Evolutionary conservation across 2,113 vertebrate genomes (phyloP).

Genomic region (Urocolius indicus): DNA sequence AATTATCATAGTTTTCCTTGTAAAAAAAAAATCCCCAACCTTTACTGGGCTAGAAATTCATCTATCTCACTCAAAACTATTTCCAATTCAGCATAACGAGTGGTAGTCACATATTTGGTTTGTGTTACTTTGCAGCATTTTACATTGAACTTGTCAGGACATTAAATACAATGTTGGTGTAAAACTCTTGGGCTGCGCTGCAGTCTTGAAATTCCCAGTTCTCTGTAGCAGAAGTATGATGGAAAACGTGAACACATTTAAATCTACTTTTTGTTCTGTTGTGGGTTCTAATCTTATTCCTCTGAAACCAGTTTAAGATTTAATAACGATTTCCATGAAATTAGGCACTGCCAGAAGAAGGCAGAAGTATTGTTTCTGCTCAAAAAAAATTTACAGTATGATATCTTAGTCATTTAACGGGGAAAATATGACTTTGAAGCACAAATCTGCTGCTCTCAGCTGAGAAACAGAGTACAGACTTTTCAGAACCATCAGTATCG

Average conservation of each 20-base stretch:
- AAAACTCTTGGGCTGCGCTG: neutral
- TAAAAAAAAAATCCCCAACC: neutral
- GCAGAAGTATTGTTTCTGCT: neutral
- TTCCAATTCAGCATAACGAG: neutral
- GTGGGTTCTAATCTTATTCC: neutral
- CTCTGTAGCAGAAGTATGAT: neutral
- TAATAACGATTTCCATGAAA: neutral
- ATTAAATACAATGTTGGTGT: neutral
- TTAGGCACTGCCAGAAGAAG: neutral
- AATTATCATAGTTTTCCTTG: neutral
- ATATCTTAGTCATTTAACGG: neutral
- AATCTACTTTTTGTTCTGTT: neutral
- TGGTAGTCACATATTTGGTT: neutral
- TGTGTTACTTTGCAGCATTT: neutral
- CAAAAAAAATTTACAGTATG: neutral
- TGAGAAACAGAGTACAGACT: conserved; percentile 6
- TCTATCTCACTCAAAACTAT: neutral
- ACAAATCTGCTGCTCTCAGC: conserved; percentile 35
- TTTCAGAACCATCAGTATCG: conserved; percentile 29
- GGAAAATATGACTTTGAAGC: conserved; percentile 11
- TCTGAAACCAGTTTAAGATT: neutral
- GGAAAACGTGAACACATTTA: neutral
- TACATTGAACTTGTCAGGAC: neutral
- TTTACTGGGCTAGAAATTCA: neutral
- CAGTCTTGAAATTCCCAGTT: neutral